phyloP scores from a whole-genome alignment of 2,888 invertebrate genomes.

The Chouioia cunea region DNA sequence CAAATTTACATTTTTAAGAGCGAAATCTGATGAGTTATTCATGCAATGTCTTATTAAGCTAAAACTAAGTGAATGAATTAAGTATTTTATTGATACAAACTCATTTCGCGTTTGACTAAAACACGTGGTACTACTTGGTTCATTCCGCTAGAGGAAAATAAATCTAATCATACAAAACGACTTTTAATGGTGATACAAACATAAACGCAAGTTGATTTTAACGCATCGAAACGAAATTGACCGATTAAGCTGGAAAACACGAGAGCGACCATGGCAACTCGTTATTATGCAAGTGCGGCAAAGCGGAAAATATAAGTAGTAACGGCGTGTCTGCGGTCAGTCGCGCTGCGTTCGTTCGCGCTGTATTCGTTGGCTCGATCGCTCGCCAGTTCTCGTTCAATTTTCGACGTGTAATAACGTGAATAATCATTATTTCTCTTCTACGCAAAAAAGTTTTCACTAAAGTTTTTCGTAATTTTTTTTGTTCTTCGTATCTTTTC shows the following conservation, averaged over 20 bases:
- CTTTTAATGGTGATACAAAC: background rate
- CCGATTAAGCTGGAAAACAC: background rate
- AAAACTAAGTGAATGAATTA: too few species aligned
- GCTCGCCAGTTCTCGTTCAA: constrained; percentile 34
- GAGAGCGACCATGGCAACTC: background rate
- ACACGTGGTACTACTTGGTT: too few species aligned
- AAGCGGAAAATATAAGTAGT: constrained; percentile 34
- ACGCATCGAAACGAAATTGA: background rate
- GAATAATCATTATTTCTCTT: constrained; percentile 44
- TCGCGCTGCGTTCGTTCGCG: constrained; percentile 10
- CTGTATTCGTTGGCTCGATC: too few species aligned
- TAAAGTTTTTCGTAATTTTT: constrained; percentile 32
- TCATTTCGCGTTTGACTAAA: too few species aligned
- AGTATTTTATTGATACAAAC: too few species aligned
- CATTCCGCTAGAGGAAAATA: too few species aligned
- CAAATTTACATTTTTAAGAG: too few species aligned
- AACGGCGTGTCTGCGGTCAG: constrained; percentile 23
- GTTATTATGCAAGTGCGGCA: background rate
- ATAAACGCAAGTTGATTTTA: background rate
- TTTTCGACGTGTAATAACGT: constrained; percentile 41
- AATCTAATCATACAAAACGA: background rate
- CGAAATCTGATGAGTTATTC: too few species aligned
- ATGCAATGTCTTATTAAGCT: too few species aligned
- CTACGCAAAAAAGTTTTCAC: too few species aligned
- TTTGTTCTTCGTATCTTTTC: background rate